Conservation (phyloP, 2,797 vertebrate genomes). For the Lepilemur ruficaudatus region DNA sequence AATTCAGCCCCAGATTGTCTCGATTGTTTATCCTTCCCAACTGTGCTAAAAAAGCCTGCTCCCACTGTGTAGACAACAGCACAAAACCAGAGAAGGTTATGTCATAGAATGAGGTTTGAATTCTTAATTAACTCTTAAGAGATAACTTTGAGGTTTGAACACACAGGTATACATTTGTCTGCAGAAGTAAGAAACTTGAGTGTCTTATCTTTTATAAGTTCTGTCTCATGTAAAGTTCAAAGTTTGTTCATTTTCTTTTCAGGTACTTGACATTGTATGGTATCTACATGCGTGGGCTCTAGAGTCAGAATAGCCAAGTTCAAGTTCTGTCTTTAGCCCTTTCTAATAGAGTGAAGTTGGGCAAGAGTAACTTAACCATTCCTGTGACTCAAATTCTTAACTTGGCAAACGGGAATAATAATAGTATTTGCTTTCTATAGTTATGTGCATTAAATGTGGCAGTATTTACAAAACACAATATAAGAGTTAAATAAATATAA, state of each 20-base stretch:
- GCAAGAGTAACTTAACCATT: neutral
- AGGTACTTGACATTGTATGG: neutral
- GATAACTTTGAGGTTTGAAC: neutral
- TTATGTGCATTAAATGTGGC: neutral
- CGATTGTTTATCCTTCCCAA: neutral
- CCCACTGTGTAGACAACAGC: neutral
- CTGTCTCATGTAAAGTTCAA: neutral
- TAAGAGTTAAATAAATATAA: neutral
- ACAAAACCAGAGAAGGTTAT: neutral
- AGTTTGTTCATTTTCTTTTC: neutral
- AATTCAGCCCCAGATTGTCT: neutral
- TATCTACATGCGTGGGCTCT: rapidly evolving
- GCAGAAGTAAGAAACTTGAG: neutral
- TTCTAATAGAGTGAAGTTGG: neutral
- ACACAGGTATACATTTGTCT: neutral
- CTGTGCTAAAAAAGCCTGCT: neutral
- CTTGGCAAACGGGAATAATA: neutral
- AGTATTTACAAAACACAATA: neutral
- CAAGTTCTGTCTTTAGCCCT: neutral
- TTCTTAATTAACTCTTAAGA: neutral
- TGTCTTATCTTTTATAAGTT: neutral
- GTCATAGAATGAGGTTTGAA: neutral
- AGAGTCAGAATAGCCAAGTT: neutral
- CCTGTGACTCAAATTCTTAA: neutral
- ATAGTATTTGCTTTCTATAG: neutral